phyloP scores from a whole-genome alignment of 2,797 vertebrate species.

The Esox masquinongy region DNA sequence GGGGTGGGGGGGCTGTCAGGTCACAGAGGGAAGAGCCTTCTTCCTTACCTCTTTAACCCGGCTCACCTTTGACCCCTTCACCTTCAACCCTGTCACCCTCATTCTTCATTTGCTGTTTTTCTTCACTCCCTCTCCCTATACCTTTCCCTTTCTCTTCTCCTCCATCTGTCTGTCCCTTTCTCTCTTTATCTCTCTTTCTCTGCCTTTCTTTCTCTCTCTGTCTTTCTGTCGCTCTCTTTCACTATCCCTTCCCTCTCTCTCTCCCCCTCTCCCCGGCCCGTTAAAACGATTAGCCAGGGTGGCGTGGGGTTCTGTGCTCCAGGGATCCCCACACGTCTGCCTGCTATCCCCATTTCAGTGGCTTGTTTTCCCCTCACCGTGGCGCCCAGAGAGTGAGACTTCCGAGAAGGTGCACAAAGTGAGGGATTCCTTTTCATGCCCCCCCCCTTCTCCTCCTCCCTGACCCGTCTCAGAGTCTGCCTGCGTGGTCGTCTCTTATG shows the following conservation, averaged over 20 bases:
- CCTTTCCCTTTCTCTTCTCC: conserved; percentile 37
- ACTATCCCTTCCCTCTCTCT: conserved; percentile 55
- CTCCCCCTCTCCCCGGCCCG: conserved; percentile 48
- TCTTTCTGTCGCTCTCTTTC: conserved; percentile 18
- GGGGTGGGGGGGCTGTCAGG: not conserved
- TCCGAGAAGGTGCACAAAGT: conserved; percentile 43
- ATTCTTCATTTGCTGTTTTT: not conserved
- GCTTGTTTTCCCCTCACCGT: conserved; percentile 63
- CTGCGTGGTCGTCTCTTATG: conserved; percentile 54
- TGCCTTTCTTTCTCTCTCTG: conserved; percentile 11
- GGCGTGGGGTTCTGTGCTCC: conserved; percentile 47
- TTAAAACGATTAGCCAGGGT: conserved; percentile 70
- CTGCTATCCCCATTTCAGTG: conserved; percentile 64
- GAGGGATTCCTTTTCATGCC: conserved; percentile 35
- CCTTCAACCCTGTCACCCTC: not conserved
- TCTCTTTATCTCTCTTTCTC: not conserved
- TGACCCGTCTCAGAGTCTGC: not conserved
- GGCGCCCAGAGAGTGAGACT: conserved; percentile 31
- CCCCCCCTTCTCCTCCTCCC: not conserved
- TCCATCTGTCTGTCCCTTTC: conserved; percentile 50
- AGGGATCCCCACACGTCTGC: conserved; percentile 52
- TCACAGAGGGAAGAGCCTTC: not conserved
- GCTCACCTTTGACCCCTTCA: not conserved
- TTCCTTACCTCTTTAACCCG: not conserved
- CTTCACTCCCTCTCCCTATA: conserved; percentile 4